These are phyloP conservation scores for Luscinia luscinia DNA, from an alignment of 2,797 vertebrate genomes.

Conservation along the genomic window DNA sequence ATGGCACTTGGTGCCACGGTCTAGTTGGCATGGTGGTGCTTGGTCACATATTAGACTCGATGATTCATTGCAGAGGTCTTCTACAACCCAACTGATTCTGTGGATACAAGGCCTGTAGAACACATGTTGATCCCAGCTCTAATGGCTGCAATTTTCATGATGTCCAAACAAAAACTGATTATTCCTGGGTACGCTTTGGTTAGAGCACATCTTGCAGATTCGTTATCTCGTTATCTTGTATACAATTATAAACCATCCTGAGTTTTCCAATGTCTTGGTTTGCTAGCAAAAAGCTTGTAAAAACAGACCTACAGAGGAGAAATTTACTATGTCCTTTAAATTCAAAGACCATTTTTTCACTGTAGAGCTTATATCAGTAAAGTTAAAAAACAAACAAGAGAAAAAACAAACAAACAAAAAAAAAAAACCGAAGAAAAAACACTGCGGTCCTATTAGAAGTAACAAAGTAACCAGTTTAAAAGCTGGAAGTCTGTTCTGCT, in stretches of 20 bases:
- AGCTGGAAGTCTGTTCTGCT: background rate
- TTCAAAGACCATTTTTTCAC: background rate
- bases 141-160: background rate
- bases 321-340: background rate
- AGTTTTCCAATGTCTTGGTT: background rate
- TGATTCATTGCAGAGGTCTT: background rate
- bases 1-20: background rate
- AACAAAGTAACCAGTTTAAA: background rate
- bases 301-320: background rate
- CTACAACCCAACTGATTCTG: background rate
- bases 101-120: background rate
- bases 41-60: accelerated
- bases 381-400: background rate
- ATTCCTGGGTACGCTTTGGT: background rate
- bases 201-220: background rate
- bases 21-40: background rate
- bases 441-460: background rate
- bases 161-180: background rate
- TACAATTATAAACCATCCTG: background rate
- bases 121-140: background rate
- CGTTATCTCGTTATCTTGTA: accelerated
- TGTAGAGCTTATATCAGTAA: background rate
- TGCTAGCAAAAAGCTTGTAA: background rate
- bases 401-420: no score
- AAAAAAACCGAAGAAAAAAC: no score